Evolutionary conservation across 1,140 invertebrate genomes (phyloP).

Genomic region (Octopus sinensis): DNA sequence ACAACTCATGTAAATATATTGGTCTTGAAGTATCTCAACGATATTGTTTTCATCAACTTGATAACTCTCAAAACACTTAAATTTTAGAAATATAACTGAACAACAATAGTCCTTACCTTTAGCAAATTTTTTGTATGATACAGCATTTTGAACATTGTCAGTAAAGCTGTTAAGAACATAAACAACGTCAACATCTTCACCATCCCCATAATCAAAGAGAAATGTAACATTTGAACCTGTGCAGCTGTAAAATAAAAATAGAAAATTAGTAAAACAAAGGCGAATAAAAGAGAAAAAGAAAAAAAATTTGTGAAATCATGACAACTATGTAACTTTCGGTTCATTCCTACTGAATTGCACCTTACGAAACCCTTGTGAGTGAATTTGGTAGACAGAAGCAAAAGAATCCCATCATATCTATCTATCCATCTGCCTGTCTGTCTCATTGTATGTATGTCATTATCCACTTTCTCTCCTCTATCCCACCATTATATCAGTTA

Average conservation of each 20-base stretch:
- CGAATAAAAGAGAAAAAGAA: background rate
- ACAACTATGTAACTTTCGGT: background rate
- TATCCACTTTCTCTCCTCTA: too few relatives aligned
- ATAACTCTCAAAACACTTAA: background rate
- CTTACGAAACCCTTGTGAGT: too few relatives aligned
- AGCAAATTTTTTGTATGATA: background rate
- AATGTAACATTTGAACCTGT: conserved; percentile 17
- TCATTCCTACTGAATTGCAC: too few relatives aligned
- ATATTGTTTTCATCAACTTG: background rate
- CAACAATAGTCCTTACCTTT: background rate
- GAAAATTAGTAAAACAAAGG: conserved; percentile 15
- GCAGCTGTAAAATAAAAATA: conserved; percentile 20
- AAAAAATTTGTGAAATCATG: background rate
- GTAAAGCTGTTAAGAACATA: conserved; percentile 5
- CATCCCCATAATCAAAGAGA: conserved; percentile 14
- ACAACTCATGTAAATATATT: background rate
- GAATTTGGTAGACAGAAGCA: too few relatives aligned
- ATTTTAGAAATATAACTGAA: background rate
- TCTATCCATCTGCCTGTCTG: too few relatives aligned
- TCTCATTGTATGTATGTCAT: too few relatives aligned
- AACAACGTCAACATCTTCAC: conserved; percentile 18
- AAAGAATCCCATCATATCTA: too few relatives aligned
- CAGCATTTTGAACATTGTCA: conserved; percentile 9
- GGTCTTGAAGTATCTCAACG: background rate
- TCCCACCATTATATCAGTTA: too few relatives aligned